Conservation (phyloP, 2,113 vertebrate species). For the Steatornis caripensis region DNA sequence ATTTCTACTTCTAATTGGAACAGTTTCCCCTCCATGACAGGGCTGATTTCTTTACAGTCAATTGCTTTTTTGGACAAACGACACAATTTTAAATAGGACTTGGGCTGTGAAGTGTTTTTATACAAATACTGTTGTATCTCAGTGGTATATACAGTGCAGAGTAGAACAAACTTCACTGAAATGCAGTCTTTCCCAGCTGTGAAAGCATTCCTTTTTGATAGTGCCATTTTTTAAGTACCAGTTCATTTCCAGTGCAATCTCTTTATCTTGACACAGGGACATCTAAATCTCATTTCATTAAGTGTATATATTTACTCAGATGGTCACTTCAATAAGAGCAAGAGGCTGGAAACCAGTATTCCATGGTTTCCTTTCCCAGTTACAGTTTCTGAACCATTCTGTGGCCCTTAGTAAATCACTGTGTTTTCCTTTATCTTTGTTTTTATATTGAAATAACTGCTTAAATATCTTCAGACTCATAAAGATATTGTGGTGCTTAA, state of each 20-base stretch:
- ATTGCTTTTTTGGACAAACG: not conserved
- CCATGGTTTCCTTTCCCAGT: not conserved
- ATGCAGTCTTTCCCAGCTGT: not conserved
- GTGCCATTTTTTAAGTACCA: not conserved
- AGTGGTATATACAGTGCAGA: not conserved
- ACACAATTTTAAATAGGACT: not conserved
- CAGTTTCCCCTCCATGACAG: not conserved
- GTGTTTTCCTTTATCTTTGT: not conserved
- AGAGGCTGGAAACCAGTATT: not conserved
- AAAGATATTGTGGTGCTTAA: not conserved
- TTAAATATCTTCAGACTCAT: not conserved
- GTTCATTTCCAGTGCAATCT: not conserved
- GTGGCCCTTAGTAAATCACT: not conserved
- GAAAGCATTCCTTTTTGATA: not conserved
- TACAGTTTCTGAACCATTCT: not conserved
- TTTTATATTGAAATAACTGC: not conserved
- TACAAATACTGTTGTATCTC: not conserved
- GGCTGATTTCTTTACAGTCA: not conserved
- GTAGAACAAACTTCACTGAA: not conserved
- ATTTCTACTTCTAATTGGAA: not conserved
- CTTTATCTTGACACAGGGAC: conserved; percentile 1
- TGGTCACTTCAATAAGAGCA: not conserved
- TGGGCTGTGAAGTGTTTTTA: not conserved
- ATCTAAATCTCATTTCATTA: conserved; percentile 7
- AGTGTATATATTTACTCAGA: conserved; percentile 14